Base-by-base conservation (phyloP, 2,113 vertebrate genomes). In the Conger conger region DNA sequence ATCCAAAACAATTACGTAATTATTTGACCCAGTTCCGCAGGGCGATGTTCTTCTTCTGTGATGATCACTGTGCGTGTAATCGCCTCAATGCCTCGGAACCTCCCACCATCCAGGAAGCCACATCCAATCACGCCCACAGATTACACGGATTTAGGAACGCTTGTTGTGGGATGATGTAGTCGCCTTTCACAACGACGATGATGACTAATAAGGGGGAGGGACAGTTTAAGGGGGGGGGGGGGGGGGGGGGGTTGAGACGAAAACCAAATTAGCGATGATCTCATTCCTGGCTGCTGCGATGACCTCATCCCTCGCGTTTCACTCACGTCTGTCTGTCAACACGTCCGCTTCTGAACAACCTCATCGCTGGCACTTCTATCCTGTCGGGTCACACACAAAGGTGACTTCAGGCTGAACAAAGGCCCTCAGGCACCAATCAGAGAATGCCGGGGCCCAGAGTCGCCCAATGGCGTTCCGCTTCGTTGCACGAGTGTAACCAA, bases 121-220 rank as follows among this genome's bases (percentile, higher is more conserved):
- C 13, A 33, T 73, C 68, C 9, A 73, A 33, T 73, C 68, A 73
- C 11, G n/a, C 68, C 27, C 27, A 17, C 8, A 11, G 63, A 8
- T 33, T 4, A 73, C 11, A 73, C 15, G n/a, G 68, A 23, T 33
- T 73, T 30, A 63, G 36, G 53, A 84, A n/a, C 13, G 18, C 33
- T 30, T 20, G 4, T 53, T 45, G 4, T 20, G 63, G 7, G n/a
- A 27, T 30, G n/a, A 36, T 63, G 27, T 17, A 54, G 76, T 38
- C 27, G 0, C 45, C 40, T 53, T 50, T 79, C 27, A 57, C 35
- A 36, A 37, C 38, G 27, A 42, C 79, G 77, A 79, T 60, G 45
- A 60, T 84, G 83, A 79, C 73, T 84, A 76, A 84, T 80, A 84
- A 79, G 13, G 36, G 63, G 54, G 4, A 82, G 37, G 81, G n/a